phyloP scores from a whole-genome alignment of 2,113 vertebrate genomes.

The Ariopsis seemanni region DNA sequence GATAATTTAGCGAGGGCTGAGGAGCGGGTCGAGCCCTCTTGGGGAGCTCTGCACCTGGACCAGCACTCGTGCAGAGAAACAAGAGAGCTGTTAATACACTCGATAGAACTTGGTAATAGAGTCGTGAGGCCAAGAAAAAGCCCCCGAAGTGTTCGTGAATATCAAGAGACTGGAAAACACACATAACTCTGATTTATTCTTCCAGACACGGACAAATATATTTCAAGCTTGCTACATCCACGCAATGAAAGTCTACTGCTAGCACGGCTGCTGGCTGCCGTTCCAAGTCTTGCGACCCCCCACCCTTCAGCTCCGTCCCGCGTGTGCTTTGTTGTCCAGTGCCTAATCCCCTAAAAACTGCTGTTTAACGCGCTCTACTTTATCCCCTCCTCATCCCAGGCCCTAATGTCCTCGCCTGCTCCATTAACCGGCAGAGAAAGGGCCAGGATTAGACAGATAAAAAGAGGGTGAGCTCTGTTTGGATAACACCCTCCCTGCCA shows the following conservation, averaged over 20 bases:
- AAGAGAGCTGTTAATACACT: constrained; percentile 38
- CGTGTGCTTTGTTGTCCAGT: constrained; percentile 68
- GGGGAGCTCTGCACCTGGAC: constrained; percentile 42
- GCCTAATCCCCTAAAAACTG: constrained; percentile 76
- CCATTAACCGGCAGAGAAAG: constrained; percentile 65
- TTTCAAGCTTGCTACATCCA: not conserved
- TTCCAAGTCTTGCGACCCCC: constrained; percentile 48
- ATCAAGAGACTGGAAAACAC: not conserved
- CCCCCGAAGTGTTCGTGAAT: not conserved
- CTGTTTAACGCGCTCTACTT: constrained; percentile 73
- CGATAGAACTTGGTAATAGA: constrained; percentile 25
- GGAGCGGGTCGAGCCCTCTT: constrained; percentile 55
- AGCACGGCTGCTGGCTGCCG: constrained; percentile 8
- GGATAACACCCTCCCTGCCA: constrained; percentile 59
- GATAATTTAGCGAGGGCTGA: constrained; percentile 69
- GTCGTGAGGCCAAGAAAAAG: constrained; percentile 22
- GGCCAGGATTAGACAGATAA: constrained; percentile 65
- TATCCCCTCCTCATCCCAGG: constrained; percentile 58
- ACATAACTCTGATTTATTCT: not conserved
- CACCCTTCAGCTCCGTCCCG: constrained; percentile 60
- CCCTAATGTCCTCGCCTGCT: constrained; percentile 54
- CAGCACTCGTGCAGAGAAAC: constrained; percentile 50
- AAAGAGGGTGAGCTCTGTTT: constrained; percentile 67
- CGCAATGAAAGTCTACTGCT: not conserved
- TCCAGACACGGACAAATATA: not conserved